Base-by-base conservation (phyloP, 2,797 vertebrate genomes). In the Pangasius djambal region DNA sequence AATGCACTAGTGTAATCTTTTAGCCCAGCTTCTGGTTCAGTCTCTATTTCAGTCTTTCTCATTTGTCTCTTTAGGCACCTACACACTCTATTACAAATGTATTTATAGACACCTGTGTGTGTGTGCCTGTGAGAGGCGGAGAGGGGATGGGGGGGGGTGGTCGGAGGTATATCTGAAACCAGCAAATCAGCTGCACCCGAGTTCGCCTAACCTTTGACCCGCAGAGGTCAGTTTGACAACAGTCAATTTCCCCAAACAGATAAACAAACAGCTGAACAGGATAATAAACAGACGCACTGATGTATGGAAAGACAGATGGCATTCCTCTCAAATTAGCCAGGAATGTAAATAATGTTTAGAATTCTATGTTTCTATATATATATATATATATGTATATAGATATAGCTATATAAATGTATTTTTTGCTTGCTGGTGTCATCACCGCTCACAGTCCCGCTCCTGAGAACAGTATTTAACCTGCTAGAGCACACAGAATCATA, bases 1-100 rank as follows among this genome's bases (percentile, higher is more conserved):
- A 72, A 86, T 87, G 77, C 86, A 50, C 86, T 70, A 72, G 55
- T 78, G 69, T 52, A 44, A 55, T 81, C 40, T 63, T 83, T 91
- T 89, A 89, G 63, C 82, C n/a, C 44, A n/a, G 50, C 59, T 25
- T 34, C 75, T 85, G 34, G 52, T 78, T 85, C 70, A 79, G n/a
- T 86, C 25, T 90, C 90, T 89, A 78, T 91, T 89, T 90, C 61
- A 86, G 86, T 90, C 88, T 28, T 70, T 86, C 81, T 67, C 84
- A 65, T 86, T 85, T 85, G 87, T 86, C 83, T 89, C 78, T 86
- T 83, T 59, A 37, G 70, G 55, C 78, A 85, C 74, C 78, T 57
- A 31, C 61, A 48, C 55, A 22, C 75, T 59, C 81, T 77, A 87
- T 89, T 89, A 79, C 44, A 88, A 74, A 40, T 22, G 83, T 84